phyloP scores from a whole-genome alignment of 2,888 invertebrate genomes.

The Oscheius sp. region DNA sequence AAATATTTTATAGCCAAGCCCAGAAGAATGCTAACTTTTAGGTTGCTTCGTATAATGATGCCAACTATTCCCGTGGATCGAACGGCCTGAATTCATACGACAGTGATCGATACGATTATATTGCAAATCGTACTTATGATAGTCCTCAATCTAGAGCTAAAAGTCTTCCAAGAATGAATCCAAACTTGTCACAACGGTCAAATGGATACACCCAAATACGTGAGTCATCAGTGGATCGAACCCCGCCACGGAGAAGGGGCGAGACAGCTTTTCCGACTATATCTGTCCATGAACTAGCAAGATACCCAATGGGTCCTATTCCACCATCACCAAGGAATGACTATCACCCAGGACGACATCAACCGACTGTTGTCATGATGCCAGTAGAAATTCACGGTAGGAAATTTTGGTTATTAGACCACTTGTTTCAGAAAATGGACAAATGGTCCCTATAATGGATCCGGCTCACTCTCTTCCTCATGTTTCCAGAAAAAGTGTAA shows the following conservation, averaged over 20 bases:
- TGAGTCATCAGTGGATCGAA: conserved; percentile 11
- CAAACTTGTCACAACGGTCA: conserved; percentile 14
- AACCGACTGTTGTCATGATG: conserved; percentile 50
- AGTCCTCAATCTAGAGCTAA: conserved; percentile 13
- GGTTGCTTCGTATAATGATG: background rate
- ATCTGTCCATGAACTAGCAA: background rate
- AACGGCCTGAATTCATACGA: background rate
- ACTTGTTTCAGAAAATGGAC: conserved; percentile 36
- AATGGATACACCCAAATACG: conserved; percentile 26
- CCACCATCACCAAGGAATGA: conserved; percentile 1
- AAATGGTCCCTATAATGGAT: conserved; percentile 38
- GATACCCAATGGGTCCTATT: conserved; percentile 1
- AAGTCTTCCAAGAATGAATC: conserved; percentile 16
- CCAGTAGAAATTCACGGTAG: conserved; percentile 48
- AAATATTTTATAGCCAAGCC: too few species aligned
- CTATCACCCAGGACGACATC: conserved; percentile 15
- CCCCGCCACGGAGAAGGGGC: conserved; percentile 5
- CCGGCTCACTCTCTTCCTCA: background rate
- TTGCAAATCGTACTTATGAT: conserved; percentile 19
- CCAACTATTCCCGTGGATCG: background rate
- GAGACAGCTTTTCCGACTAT: background rate
- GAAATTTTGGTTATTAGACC: background rate
- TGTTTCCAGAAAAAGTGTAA: conserved; percentile 9
- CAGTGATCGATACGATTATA: conserved; percentile 22
- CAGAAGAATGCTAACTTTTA: too few species aligned